phyloP scores from a whole-genome alignment of 92 coral and sea anemone species.

The Diadumene lineata region DNA sequence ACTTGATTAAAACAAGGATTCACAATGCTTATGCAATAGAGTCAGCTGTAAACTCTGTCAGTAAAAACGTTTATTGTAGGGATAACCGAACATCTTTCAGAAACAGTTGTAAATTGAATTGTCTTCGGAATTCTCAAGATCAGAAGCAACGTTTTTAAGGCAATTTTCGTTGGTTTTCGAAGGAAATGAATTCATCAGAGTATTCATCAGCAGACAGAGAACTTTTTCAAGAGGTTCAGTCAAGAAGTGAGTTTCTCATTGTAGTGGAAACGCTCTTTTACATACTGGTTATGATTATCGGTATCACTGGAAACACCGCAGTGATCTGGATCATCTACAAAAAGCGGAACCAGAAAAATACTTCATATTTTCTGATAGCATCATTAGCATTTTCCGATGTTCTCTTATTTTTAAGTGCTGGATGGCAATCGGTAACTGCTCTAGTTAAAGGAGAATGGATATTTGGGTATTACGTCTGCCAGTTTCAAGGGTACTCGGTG shows the following conservation, averaged over 20 bases:
- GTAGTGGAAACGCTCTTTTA: conserved; percentile 17
- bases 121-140: too few relatives aligned
- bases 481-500: conserved; percentile 67
- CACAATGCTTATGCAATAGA: too few relatives aligned
- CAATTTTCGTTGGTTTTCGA: too few relatives aligned
- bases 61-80: too few relatives aligned
- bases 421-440: conserved; percentile 56
- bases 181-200: conserved; percentile 5
- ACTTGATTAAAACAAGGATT: too few relatives aligned
- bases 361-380: conserved; percentile 57
- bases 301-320: conserved; percentile 49
- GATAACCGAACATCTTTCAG: too few relatives aligned
- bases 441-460: conserved; percentile 53
- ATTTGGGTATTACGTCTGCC: conserved; percentile 49
- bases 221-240: conserved; percentile 5
- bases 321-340: conserved; percentile 66
- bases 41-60: too few relatives aligned
- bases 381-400: conserved; percentile 67
- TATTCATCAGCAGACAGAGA: neutral
- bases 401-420: conserved; percentile 44
- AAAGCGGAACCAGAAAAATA: conserved; percentile 40
- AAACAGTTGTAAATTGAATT: too few relatives aligned
- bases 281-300: conserved; percentile 3
- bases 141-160: too few relatives aligned
- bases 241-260: neutral